These are phyloP conservation scores for Peromyscus eremicus DNA, from an alignment of 2,797 vertebrate species.

Conservation along the genomic window DNA sequence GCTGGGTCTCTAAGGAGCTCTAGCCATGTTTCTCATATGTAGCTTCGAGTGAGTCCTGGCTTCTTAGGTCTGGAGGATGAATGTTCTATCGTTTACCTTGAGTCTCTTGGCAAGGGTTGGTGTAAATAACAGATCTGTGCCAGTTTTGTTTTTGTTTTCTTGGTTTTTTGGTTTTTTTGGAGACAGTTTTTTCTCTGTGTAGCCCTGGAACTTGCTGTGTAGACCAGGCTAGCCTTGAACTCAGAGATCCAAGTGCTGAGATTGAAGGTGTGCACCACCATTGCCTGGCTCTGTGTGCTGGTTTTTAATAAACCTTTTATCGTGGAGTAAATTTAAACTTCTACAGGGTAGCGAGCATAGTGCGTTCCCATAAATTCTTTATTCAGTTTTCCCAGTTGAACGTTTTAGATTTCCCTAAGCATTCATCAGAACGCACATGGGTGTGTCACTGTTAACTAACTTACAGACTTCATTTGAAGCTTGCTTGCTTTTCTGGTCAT, in stretches of 20 bases:
- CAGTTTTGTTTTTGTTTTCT: neutral
- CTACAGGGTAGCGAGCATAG: neutral
- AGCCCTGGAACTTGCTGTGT: neutral
- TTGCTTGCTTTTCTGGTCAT: neutral
- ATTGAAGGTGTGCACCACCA: neutral
- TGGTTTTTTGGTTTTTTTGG: neutral
- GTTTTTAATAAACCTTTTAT: neutral
- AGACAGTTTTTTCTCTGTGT: neutral
- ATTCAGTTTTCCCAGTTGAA: neutral
- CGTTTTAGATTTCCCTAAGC: neutral
- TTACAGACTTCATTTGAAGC: neutral
- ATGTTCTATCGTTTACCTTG: neutral
- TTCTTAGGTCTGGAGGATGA: too few relatives aligned
- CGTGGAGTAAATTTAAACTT: neutral
- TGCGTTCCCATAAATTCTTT: neutral
- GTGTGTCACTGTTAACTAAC: neutral
- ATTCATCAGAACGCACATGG: neutral
- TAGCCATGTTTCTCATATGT: fast-evolving
- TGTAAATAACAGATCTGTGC: neutral
- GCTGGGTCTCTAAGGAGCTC: neutral
- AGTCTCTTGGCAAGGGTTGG: neutral
- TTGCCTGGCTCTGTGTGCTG: neutral
- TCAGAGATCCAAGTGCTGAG: neutral
- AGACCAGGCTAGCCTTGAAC: neutral
- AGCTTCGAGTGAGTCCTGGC: neutral